Conservation (phyloP, 2,888 invertebrate genomes). For the Microctonus brassicae region DNA sequence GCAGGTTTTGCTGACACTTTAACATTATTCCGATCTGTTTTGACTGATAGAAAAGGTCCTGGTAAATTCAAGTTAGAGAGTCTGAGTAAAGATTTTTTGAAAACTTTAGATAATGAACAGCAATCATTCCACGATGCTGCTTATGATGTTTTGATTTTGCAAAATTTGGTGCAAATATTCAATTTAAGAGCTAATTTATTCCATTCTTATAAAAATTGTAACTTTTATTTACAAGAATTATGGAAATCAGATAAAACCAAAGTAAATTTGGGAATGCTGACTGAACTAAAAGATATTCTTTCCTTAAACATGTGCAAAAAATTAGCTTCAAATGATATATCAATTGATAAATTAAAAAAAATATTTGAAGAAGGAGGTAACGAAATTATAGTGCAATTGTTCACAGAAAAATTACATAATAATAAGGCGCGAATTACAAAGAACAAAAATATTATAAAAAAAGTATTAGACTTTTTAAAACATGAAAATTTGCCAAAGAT, state of each 20-base stretch:
- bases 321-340: constrained; percentile 35
- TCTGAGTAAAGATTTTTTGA: constrained; percentile 18
- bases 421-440: constrained; percentile 22
- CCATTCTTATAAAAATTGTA: constrained; percentile 8
- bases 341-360: constrained; percentile 27
- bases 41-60: too few relatives aligned
- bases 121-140: constrained; percentile 34
- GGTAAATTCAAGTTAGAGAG: constrained; percentile 21
- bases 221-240: constrained; percentile 23
- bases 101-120: constrained; percentile 18
- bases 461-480: constrained; percentile 25
- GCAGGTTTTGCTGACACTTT: constrained; percentile 30
- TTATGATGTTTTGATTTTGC: constrained; percentile 30
- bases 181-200: constrained; percentile 28
- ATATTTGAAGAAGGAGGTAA: constrained; percentile 31
- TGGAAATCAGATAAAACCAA: constrained; percentile 34
- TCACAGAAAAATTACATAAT: constrained; percentile 22
- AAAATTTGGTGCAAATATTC: constrained; percentile 18
- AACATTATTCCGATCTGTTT: too few relatives aligned
- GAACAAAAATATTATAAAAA: constrained; percentile 27
- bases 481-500: constrained; percentile 1
- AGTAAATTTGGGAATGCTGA: constrained; percentile 28
- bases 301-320: constrained; percentile 35
- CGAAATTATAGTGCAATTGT: constrained; percentile 22
- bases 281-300: constrained; percentile 31